phyloP scores from a whole-genome alignment of 2,797 vertebrate species.

The Lacerta viridis region DNA sequence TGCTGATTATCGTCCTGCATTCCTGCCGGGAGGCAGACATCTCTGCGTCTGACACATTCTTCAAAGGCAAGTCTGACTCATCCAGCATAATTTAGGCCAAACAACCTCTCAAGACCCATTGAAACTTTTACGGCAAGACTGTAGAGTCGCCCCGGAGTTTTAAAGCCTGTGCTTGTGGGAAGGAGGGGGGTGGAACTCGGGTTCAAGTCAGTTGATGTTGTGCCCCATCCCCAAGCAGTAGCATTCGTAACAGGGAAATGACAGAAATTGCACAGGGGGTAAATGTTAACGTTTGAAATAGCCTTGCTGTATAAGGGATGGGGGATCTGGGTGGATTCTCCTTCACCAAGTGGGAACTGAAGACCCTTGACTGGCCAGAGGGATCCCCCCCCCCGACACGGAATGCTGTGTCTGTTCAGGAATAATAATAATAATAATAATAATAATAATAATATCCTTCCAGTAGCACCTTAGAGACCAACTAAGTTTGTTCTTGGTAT shows the following conservation, averaged over 20 bases:
- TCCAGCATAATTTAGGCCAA: not conserved
- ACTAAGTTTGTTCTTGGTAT: no score
- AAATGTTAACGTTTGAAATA: not conserved
- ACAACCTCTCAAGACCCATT: accelerated
- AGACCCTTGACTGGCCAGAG: not conserved
- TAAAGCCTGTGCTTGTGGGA: not conserved
- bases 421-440: not conserved
- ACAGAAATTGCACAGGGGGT: not conserved
- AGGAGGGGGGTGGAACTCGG: not conserved
- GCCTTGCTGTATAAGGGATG: no score
- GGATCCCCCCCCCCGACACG: not conserved
- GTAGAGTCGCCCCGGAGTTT: not conserved
- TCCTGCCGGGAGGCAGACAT: not conserved
- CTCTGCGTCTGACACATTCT: not conserved
- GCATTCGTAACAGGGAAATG: not conserved
- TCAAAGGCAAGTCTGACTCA: not conserved
- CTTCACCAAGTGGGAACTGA: not conserved
- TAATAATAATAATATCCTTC: no score
- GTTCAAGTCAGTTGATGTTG: not conserved
- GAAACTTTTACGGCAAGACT: not conserved
- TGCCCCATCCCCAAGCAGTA: no score
- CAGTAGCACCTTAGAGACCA: no score
- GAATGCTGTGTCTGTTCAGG: no score
- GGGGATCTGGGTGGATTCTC: not conserved
- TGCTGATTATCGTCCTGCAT: no score